Base-by-base conservation (phyloP, 2,797 vertebrate genomes). In the Echiichthys vipera region DNA sequence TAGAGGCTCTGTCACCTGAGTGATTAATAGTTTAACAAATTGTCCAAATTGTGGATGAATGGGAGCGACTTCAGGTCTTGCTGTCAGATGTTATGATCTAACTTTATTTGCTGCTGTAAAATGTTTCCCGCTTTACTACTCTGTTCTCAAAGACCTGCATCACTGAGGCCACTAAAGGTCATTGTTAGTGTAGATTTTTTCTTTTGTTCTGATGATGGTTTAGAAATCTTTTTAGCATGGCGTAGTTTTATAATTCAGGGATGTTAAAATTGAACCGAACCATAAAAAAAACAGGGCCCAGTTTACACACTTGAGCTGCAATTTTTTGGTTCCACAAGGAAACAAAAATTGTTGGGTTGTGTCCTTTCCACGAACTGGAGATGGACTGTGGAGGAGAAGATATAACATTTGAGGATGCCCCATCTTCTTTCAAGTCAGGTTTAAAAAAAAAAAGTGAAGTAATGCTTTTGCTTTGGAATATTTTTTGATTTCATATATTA, bases 11-110 rank as follows among this genome's bases (percentile, higher is more conserved):
- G 87, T 84, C 84, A 77, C 79, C 79, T 34, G 22, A 53, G 64
- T 93, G 92, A 94, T 94, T 94, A 81, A 93, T 91, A 85, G 91
- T 90, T 84, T 85, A 78, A 83, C 89, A 92, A 93, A 93, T 93
- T 94, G 92, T 93, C 89, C 90, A 94, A 94, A 94, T 94, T 91
- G 93, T 91, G 90, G 90, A 92, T 92, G 93, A 85, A 92, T 92
- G 86, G 2, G 80, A 69, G 84, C 51, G 77, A 91, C 90, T 91
- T 83, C 81, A 71, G 86, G 69, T 89, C 84, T 74, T 78, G 82
- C 91, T 87, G 91, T 91, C 84, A 84, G 86, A 87, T 87, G 89
- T 92, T 92, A 92, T 91, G 91, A 93, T 90, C 73, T 20, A 5
- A 80, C 86, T 92, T 93, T 94, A 94, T 84, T 92, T 92, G 91